phyloP scores from a whole-genome alignment of 1,140 invertebrate species.

The Drosophila sp. region DNA sequence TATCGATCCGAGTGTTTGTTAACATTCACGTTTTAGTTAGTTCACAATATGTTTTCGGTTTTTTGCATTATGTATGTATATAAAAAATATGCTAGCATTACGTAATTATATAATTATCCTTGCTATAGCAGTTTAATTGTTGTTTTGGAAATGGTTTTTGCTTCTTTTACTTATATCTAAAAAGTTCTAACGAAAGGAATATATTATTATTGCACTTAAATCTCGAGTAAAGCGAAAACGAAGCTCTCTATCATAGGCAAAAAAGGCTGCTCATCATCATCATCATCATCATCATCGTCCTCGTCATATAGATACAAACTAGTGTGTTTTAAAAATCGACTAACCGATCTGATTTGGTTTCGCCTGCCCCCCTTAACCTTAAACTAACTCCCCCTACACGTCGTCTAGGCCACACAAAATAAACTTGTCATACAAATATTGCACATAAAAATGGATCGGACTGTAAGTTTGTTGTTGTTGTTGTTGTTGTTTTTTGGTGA shows the following conservation, averaged over 20 bases:
- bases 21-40: constrained; percentile 69
- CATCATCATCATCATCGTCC: constrained; percentile 19
- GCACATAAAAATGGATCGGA: constrained; percentile 79
- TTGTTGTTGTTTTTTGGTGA: constrained; percentile 41
- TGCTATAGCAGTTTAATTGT: constrained; percentile 44
- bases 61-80: constrained; percentile 39
- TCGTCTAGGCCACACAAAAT: constrained; percentile 55
- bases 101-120: constrained; percentile 40
- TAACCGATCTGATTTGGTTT: constrained; percentile 26
- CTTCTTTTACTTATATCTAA: constrained; percentile 38
- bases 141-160: constrained; percentile 47
- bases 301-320: constrained; percentile 55
- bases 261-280: constrained; percentile 64
- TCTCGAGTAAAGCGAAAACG: constrained; percentile 71
- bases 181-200: constrained; percentile 66
- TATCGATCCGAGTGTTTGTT: constrained; percentile 27
- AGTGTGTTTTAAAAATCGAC: constrained; percentile 66
- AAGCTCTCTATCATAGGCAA: constrained; percentile 68
- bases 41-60: constrained; percentile 39
- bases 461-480: constrained; percentile 59
- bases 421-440: constrained; percentile 82
- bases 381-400: constrained; percentile 14
- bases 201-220: constrained; percentile 66
- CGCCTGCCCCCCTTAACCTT: neutral
- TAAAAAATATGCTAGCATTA: constrained; percentile 77